Percentiles rank a stretch among this genome's conserved stretches.
These are phyloP conservation scores for Leptobrachium ailaonicum DNA, from an alignment of 2,113 vertebrate species.

Conservation along the genomic window DNA sequence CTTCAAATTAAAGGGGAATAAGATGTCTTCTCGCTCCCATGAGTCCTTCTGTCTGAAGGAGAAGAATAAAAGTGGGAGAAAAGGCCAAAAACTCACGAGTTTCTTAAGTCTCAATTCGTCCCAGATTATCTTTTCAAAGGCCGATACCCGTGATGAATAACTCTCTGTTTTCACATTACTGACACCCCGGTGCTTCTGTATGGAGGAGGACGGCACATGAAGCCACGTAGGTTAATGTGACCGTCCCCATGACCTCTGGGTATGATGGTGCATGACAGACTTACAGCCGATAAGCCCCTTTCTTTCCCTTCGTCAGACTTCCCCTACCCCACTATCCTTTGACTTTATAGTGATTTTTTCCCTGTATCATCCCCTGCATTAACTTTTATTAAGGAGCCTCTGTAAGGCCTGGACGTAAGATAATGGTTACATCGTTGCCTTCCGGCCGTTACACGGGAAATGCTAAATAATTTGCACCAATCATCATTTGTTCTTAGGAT, in stretches of 20 bases:
- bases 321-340: conserved; percentile 45
- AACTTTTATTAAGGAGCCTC: conserved; percentile 31
- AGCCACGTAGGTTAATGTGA: conserved; percentile 79
- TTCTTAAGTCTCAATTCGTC: conserved; percentile 89
- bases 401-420: conserved; percentile 50
- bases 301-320: conserved; percentile 62
- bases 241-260: conserved; percentile 78
- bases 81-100: conserved; percentile 77
- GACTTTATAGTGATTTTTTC: conserved; percentile 25
- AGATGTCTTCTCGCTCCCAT: conserved; percentile 79
- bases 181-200: conserved; percentile 82
- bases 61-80: conserved; percentile 49
- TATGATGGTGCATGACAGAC: conserved; percentile 71
- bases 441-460: conserved; percentile 64
- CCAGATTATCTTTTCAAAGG: conserved; percentile 91
- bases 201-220: conserved; percentile 73
- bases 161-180: conserved; percentile 78
- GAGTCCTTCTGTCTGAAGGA: conserved; percentile 57
- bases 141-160: conserved; percentile 82
- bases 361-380: conserved; percentile 40
- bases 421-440: conserved; percentile 57
- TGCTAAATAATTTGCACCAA: conserved; percentile 52
- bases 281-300: conserved; percentile 70
- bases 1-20: conserved; percentile 70
- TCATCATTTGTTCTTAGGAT: conserved; percentile 51